Percentiles rank a stretch among this genome's conserved stretches.
Conservation (phyloP, 1,140 invertebrate genomes). For the Forficula auricularia region DNA sequence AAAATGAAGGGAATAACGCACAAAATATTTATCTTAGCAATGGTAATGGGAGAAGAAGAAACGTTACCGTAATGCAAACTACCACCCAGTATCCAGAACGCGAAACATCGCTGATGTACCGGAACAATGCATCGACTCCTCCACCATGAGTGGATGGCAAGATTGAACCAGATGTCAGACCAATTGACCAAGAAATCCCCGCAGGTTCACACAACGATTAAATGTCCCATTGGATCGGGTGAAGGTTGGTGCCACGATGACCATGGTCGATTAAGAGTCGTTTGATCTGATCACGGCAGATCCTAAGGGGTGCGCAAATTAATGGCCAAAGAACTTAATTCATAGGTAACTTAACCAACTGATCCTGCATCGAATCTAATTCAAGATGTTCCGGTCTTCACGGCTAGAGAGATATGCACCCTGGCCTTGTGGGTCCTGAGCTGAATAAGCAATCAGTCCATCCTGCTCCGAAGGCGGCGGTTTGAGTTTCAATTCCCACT, state of each 20-base stretch:
- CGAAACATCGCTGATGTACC: no score
- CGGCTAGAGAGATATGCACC: conserved; percentile 75
- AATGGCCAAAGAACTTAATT: background rate
- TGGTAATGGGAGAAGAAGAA: no score
- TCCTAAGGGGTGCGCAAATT: conserved; percentile 14
- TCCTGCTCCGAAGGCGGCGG: conserved; percentile 56
- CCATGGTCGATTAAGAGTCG: conserved; percentile 50
- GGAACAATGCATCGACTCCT: no score
- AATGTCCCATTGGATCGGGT: conserved; percentile 35
- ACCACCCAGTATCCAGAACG: no score
- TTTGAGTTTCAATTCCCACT: conserved; percentile 54
- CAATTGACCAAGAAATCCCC: no score
- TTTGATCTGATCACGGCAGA: conserved; percentile 42
- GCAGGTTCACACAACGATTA: no score
- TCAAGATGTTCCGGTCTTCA: conserved; percentile 66
- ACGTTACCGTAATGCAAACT: no score
- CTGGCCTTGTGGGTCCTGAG: conserved; percentile 60
- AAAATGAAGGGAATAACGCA: no score
- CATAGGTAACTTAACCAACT: no score
- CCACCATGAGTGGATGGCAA: no score
- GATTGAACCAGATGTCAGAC: no score
- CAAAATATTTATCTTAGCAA: no score
- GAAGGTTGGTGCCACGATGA: conserved; percentile 47
- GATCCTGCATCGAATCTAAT: conserved; percentile 74
- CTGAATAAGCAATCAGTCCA: conserved; percentile 70